A percentile compares a stretch with the other conserved stretches of the same genome.
Conservation (phyloP, 92 coral and sea anemone genomes). For the Pocillopora grandis region DNA sequence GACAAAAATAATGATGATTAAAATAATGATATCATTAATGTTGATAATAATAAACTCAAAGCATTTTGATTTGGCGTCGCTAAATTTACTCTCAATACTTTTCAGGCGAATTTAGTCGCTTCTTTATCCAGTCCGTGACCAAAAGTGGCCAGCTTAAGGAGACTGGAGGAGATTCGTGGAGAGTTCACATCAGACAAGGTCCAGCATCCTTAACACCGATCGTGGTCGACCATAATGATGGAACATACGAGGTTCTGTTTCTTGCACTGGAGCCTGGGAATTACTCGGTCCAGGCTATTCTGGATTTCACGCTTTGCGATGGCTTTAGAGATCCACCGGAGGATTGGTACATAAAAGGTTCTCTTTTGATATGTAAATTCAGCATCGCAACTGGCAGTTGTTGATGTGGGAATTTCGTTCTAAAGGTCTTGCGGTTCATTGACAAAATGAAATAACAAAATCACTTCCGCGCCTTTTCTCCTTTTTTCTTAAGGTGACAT, state of each 20-base stretch:
- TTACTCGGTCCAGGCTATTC: slow-evolving; percentile 47
- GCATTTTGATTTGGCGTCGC: background rate
- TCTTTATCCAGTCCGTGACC: slow-evolving; percentile 51
- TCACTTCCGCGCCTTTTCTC: background rate
- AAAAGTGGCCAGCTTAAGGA: slow-evolving; percentile 18
- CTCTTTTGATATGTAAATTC: background rate
- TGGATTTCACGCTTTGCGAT: slow-evolving; percentile 54
- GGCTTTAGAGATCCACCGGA: slow-evolving; percentile 52
- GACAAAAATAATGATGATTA: background rate
- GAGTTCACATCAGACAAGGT: slow-evolving; percentile 58
- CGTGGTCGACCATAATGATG: slow-evolving; percentile 39
- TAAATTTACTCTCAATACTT: background rate
- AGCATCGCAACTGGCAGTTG: too few relatives aligned
- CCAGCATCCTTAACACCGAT: slow-evolving; percentile 60
- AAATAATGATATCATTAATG: background rate
- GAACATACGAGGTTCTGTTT: slow-evolving; percentile 47
- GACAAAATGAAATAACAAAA: too few relatives aligned
- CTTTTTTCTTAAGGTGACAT: slow-evolving; percentile 31
- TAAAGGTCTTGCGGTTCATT: too few relatives aligned
- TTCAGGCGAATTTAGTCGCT: slow-evolving; percentile 49
- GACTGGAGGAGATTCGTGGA: slow-evolving; percentile 55
- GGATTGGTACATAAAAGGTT: slow-evolving; percentile 46
- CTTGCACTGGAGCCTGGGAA: slow-evolving; percentile 46
- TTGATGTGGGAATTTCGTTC: too few relatives aligned
- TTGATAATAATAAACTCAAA: too few relatives aligned